Conservation (phyloP, 2,797 vertebrate species). For the Buphagus erythrorhynchus region DNA sequence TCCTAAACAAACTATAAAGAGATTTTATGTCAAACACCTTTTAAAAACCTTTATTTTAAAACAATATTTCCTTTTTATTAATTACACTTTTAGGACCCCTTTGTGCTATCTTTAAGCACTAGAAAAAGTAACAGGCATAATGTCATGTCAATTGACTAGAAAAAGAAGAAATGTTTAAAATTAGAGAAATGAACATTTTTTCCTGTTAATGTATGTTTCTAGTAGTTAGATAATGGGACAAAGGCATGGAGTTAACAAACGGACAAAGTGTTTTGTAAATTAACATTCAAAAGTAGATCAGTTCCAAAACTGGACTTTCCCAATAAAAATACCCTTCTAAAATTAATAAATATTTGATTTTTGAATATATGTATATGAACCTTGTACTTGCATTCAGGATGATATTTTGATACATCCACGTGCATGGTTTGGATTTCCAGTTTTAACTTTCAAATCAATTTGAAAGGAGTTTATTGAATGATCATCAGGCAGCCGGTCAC, state of each 20-base stretch:
- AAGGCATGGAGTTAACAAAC: not conserved
- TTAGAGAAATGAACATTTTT: not conserved
- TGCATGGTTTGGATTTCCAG: not conserved
- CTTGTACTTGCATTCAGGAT: rapidly evolving
- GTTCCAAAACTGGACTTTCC: not conserved
- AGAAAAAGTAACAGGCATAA: not conserved
- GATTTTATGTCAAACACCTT: not conserved
- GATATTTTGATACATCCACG: not conserved
- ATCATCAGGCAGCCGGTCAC: not conserved
- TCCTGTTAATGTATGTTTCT: not conserved
- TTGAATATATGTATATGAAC: not conserved
- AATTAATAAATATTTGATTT: not conserved
- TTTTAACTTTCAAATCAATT: not conserved
- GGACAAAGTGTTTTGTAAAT: not conserved
- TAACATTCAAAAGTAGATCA: not conserved
- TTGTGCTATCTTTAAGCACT: not conserved
- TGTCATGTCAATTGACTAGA: not conserved
- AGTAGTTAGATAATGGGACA: not conserved
- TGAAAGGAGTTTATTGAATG: not conserved
- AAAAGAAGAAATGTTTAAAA: not conserved
- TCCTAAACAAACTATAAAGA: not conserved
- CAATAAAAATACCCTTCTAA: not conserved
- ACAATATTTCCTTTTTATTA: not conserved
- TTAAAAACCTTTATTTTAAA: not conserved
- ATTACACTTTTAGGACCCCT: not conserved